Evolutionary conservation across 1,140 invertebrate species (phyloP), one percentile per base, ranked within the genome.

Genomic region (Penaeus japonicus): DNA sequence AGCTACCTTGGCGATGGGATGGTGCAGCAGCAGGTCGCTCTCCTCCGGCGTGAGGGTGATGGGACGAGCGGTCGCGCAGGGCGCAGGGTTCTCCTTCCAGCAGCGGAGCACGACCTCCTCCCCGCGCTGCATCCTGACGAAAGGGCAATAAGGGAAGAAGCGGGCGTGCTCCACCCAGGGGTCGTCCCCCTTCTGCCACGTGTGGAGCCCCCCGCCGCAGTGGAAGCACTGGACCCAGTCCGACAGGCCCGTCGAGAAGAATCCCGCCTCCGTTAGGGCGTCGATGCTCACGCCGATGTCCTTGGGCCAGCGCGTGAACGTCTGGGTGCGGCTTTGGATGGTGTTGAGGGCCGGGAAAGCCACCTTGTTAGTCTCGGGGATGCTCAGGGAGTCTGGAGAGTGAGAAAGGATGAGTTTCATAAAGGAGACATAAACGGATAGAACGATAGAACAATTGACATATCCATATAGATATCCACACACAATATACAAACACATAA

Each of bases 201-300:
- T 95, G 89, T 95, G 94, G 47, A 98, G 93, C 0, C 96, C 96
- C 24, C 97, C 96, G 92, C 96, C 96, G 93, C 98, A 99, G 92
- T 97, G 96, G 93, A 98, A 98, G 93, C 98, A 99, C 81, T 96
- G 94, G 4, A 98, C 97, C 93, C 96, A 94, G 93, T 96, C 96
- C 20, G 92, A 92, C 73, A 92, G 91, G 55, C 94, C 95, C 93
- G 91, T 90, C 81, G 96, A 89, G 88, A 90, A 78, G 47, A 87
- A 89, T 30, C 90, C 85, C 17, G 85, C 90, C 24, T 86, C 65
- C 0, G 62, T 62, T 30, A 90, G 30, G 22, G 54, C 35, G 5
- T 85, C 77, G 15, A 75, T 47, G 73, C 73, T 53, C 2, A 91
- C 90, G 5, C 81, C 54, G 20, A 92, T 93, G 86, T 91, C 91